These are phyloP conservation scores for Maconellicoccus hirsutus DNA, from an alignment of 1,140 invertebrate species.

Conservation along the genomic window DNA sequence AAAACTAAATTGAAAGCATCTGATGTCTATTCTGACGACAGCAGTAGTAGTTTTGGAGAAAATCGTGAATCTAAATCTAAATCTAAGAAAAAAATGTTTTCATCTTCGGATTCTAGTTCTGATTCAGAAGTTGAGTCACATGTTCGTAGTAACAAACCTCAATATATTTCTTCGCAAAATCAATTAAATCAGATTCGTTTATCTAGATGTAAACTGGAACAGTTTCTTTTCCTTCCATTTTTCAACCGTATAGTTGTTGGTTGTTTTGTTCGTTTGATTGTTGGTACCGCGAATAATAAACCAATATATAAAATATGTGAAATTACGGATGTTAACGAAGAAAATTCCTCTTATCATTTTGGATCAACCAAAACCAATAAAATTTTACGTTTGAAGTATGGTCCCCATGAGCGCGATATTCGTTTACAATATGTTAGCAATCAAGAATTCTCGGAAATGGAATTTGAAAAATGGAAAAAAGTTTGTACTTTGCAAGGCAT, in stretches of 20 bases:
- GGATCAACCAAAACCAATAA: constrained; percentile 92
- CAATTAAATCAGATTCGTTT: constrained; percentile 80
- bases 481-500: constrained; percentile 63
- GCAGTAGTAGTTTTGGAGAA: constrained; percentile 59
- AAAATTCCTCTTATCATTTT: constrained; percentile 85
- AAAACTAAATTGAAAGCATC: constrained; percentile 64
- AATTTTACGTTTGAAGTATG: constrained; percentile 60
- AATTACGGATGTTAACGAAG: constrained; percentile 88
- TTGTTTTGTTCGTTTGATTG: constrained; percentile 92
- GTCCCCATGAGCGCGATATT: constrained; percentile 82
- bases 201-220: constrained; percentile 84
- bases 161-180: constrained; percentile 58
- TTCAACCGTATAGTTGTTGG: constrained; percentile 81
- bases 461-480: constrained; percentile 89
- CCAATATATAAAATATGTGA: constrained; percentile 82
- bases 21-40: constrained; percentile 68
- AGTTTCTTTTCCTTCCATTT: constrained; percentile 89
- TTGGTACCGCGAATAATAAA: constrained; percentile 78
- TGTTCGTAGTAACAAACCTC: constrained; percentile 37
- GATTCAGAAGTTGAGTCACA: constrained; percentile 38
- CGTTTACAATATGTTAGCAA: constrained; percentile 94
- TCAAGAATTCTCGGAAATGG: constrained; percentile 82
- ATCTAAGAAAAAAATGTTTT: constrained; percentile 28
- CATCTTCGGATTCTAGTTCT: constrained; percentile 32
- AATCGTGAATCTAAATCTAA: neutral